Evolutionary conservation across 2,797 vertebrate genomes (phyloP), one percentile per base, ranked within the genome.

Genomic region (Helicolenus hilgendorfi): DNA sequence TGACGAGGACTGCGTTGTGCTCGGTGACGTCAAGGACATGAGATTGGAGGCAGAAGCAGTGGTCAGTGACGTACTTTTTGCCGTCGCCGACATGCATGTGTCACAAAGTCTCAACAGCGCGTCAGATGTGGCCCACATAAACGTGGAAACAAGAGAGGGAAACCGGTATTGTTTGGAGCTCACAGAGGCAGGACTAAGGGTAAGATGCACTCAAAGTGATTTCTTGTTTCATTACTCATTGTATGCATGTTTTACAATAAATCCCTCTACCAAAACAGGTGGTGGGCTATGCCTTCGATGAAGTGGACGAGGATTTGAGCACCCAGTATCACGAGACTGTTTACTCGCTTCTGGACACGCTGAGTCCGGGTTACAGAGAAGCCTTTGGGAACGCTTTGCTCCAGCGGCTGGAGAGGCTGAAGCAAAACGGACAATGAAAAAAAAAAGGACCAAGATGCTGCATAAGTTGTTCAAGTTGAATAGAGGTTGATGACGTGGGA

Each of bases 291-390:
- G 95, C 95, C 69, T 99, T 99, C 86, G 97, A 99, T 94, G 97
- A 98, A 75, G 98, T 99, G 80, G 97, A 99, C n/a, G 98, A 98
- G 49, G 97, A 96, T 36, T 77, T 98, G 86, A 97, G 94, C 89
- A 98, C 96, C 38, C 98, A 98, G 13, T 99, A 99, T 94, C 98
- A 99, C 3, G 99, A 99, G 95, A 99, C 99, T 2, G 97, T 99
- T 92, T 99, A 99, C 96, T 99, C 99, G 0, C 96, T 99, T 79
- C 92, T 99, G 96, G 99, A 99, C 86, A 98, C 97, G 0, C 97
- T 99, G 89, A 99, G 99, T 96, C 99, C 98, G 0, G 98, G 98
- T 0, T 99, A 99, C 95, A 98, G 99, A 89, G 98, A 99, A 83
- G 98, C 99, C 4, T 99, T 99, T 79, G 99, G 98, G 80, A 99